Base-by-base conservation (phyloP, 1,140 invertebrate genomes). In the Hydropsyche tenuis region DNA sequence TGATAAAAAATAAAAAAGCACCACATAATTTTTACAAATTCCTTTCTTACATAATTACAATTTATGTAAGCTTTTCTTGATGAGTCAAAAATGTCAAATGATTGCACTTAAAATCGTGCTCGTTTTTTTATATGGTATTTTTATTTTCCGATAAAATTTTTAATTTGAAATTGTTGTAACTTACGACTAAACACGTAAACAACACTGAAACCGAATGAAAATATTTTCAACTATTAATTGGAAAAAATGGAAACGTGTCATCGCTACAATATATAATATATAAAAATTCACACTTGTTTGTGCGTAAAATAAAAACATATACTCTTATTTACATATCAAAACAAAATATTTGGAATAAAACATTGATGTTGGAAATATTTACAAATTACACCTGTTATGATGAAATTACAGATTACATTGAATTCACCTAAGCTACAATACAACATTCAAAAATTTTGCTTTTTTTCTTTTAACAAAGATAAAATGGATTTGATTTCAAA, bases 401-500 rank as follows among this genome's bases (percentile, higher is more conserved):
- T 68, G 65, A 27, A 48, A 46, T 45, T 45, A 68, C 42, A 68
- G 42, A 45, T 68, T 68, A 68, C 65, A 68, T 48, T 68, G 65
- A 68, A 68, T 68, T 45, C 45, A 45, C 48, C 43, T 69, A 72
- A 56, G 42, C 70, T 69, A 74, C 56, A 42, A 45, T 77, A 77
- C 70, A 68, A 77, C 73, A 74, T 74, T 74, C 56, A 75, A 73
- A 77, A 73, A 60, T 43, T 65, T 42, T 65, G 30, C 43, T 48
- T 68, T 68, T 69, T 56, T 70, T 46, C 9, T 37, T 73, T 73
- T 65, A 77, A 77, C 76, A 74, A 74, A 77, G 65, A 77, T 77
- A 74, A 62, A 77, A 74, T 77, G 65, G 64, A 74, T 74, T 74
- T 77, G 23, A 74, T 70, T 73, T 77, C 65, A 74, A 74, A 77